phyloP scores from a whole-genome alignment of 2,797 vertebrate genomes.

The Halcyon badia region DNA sequence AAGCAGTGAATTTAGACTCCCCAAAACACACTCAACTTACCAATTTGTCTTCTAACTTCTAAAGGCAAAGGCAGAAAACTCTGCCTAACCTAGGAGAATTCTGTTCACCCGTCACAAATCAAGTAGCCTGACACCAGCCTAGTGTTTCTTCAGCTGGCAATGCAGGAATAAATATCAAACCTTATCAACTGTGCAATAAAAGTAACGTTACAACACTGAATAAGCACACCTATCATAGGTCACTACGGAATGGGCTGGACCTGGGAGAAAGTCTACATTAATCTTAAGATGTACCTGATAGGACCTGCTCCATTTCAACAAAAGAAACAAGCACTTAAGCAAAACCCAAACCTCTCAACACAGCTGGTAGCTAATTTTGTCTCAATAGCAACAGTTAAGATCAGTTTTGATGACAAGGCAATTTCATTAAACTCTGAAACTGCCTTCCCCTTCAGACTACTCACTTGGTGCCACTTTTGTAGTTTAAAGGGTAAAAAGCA shows the following conservation, averaged over 20 bases:
- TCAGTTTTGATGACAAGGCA: neutral
- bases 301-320: neutral
- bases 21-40: neutral
- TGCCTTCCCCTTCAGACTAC: neutral
- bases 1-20: neutral
- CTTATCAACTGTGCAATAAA: neutral
- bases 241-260: neutral
- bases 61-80: slow-evolving; percentile 4
- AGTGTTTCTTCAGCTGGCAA: neutral
- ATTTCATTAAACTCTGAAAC: neutral
- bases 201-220: neutral
- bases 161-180: neutral
- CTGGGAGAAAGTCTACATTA: slow-evolving; percentile 18
- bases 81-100: neutral
- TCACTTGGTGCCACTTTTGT: neutral
- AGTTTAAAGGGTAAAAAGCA: neutral
- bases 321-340: neutral
- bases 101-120: neutral
- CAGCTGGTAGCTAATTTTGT: neutral
- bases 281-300: neutral
- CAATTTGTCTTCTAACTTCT: neutral
- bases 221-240: slow-evolving; percentile 37
- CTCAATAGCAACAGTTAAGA: neutral
- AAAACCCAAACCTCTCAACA: neutral
- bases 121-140: neutral